A percentile compares a stretch with the other conserved stretches of the same genome.
These are phyloP conservation scores for Phaethornis superciliosus DNA, from an alignment of 2,113 vertebrate genomes.

Conservation along the genomic window DNA sequence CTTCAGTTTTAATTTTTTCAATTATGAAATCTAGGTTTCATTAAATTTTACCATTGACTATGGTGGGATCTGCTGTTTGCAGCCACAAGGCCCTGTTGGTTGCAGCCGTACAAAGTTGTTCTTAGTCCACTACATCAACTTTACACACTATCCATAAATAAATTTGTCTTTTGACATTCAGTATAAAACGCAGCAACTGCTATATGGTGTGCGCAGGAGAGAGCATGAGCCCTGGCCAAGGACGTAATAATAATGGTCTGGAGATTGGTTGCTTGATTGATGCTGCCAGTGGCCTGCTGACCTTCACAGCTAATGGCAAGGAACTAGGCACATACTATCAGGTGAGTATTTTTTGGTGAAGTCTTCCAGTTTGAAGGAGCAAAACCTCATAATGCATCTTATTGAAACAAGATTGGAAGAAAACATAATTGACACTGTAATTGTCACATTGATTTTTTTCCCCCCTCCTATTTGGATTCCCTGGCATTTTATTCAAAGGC, in stretches of 20 bases:
- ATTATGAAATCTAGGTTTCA: neutral
- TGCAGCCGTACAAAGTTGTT: neutral
- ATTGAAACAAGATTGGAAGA: neutral
- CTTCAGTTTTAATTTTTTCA: neutral
- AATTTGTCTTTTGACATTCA: slow-evolving; percentile 74
- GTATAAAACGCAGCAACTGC: slow-evolving; percentile 97
- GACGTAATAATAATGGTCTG: slow-evolving; percentile 91
- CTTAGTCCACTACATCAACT: neutral
- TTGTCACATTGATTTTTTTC: neutral
- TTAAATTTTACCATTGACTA: neutral
- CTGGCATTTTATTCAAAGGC: neutral
- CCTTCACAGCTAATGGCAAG: slow-evolving; percentile 94
- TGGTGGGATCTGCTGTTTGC: neutral
- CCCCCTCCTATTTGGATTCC: neutral
- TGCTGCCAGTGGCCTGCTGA: slow-evolving; percentile 87
- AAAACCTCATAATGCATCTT: neutral
- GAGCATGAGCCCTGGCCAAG: slow-evolving; percentile 89
- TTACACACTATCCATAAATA: neutral
- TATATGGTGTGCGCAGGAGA: slow-evolving; percentile 98
- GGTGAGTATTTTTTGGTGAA: slow-evolving; percentile 69
- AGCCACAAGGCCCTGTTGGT: neutral
- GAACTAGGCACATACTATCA: slow-evolving; percentile 93
- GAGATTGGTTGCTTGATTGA: slow-evolving; percentile 95
- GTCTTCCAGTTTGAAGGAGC: neutral
- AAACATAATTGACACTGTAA: neutral